phyloP scores from a whole-genome alignment of 2,888 invertebrate genomes.

The Ryuthela nishihirai region DNA sequence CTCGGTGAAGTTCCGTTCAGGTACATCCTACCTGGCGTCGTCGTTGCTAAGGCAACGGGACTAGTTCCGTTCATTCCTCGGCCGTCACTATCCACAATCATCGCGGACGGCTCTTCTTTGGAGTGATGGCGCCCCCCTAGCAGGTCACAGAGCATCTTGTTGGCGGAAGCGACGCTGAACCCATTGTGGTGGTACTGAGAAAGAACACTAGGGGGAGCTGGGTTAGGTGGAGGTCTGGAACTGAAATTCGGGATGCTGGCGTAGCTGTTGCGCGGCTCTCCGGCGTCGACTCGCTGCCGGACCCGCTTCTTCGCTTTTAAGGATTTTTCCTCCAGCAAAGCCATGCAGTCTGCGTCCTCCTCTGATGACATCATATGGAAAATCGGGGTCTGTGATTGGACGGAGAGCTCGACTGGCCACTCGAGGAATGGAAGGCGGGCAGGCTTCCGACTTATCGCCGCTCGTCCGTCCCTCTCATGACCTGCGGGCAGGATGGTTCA shows the following conservation, averaged over 20 bases:
- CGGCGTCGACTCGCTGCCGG: constrained; percentile 94
- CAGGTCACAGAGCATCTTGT: constrained; percentile 89
- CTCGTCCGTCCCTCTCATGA: no score
- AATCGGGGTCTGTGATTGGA: constrained; percentile 22
- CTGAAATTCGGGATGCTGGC: constrained; percentile 61
- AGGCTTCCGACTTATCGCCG: no score
- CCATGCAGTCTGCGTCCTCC: constrained; percentile 29
- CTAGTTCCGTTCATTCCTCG: constrained; percentile 1
- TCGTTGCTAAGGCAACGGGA: neutral
- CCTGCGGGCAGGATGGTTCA: no score
- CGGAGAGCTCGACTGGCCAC: constrained; percentile 4
- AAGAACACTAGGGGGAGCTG: neutral
- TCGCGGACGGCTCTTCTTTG: constrained; percentile 6
- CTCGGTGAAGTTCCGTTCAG: constrained; percentile 18
- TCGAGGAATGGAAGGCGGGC: no score
- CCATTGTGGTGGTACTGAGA: constrained; percentile 20
- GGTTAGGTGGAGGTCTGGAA: constrained; percentile 34
- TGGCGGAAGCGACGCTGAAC: constrained; percentile 47
- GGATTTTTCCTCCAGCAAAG: constrained; percentile 16
- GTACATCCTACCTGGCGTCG: constrained; percentile 8
- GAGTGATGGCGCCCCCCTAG: constrained; percentile 47
- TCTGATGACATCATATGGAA: constrained; percentile 40
- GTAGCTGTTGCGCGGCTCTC: constrained; percentile 85
- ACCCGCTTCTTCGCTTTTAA: constrained; percentile 65
- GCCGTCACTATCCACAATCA: constrained; percentile 6